Evolutionary conservation across 2,888 invertebrate species (phyloP).

Genomic region (Ditylenchus weischeri): DNA sequence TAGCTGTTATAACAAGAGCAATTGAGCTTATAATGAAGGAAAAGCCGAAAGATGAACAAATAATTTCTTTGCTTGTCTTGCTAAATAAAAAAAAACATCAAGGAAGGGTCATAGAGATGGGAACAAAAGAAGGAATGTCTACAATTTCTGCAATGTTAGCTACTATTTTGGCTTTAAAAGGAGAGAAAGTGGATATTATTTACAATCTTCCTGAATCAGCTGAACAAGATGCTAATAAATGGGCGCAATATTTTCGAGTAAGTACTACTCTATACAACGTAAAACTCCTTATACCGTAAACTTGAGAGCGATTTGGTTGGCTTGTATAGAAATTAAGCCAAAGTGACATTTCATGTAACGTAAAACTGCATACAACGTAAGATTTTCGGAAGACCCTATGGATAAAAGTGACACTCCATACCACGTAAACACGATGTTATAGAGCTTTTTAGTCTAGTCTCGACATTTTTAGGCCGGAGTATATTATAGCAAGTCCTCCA

Average conservation of each 20-base stretch:
- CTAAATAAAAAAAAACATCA: background rate
- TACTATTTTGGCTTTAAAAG: constrained; percentile 1
- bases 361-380: no score
- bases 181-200: constrained; percentile 1
- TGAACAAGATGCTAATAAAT: background rate
- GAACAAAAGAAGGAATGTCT: background rate
- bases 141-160: constrained; percentile 1
- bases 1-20: background rate
- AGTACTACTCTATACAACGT: no score
- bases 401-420: no score
- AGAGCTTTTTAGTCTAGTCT: no score
- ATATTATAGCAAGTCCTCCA: no score
- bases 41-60: background rate
- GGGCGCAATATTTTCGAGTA: background rate
- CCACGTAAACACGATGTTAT: no score
- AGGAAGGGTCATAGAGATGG: background rate
- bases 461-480: no score
- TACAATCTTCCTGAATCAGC: background rate
- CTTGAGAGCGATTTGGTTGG: no score
- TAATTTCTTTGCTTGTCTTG: background rate
- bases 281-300: no score
- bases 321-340: no score
- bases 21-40: background rate
- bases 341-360: no score
- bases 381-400: no score